A percentile compares a stretch with the other conserved stretches of the same genome.
phyloP scores from a whole-genome alignment of 2,888 invertebrate genomes.

The Drosophila maculinotata region DNA sequence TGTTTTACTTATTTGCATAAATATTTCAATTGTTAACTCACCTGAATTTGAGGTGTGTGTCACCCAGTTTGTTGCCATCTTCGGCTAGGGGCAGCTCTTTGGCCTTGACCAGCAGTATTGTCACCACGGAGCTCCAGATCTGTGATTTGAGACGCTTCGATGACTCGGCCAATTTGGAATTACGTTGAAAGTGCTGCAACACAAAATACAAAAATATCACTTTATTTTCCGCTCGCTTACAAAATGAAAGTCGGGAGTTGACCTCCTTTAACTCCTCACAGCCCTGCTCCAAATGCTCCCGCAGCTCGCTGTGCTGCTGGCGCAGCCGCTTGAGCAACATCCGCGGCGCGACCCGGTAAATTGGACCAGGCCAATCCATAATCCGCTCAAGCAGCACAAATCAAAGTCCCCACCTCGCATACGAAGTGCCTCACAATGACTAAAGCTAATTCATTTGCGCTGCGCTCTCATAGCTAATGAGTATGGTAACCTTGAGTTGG shows the following conservation, averaged over 20 bases:
- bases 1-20: no score
- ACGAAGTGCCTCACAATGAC: constrained; percentile 29
- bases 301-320: constrained; percentile 59
- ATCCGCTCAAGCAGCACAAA: constrained; percentile 30
- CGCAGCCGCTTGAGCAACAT: constrained; percentile 74
- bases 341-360: constrained; percentile 49
- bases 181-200: constrained; percentile 91
- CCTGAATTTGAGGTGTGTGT: constrained; percentile 98
- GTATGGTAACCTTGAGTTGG: constrained; percentile 24
- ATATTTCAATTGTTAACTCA: constrained; percentile 85
- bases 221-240: constrained; percentile 5
- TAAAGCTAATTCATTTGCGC: constrained; percentile 26
- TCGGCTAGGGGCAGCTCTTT: constrained; percentile 95
- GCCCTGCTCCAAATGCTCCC: constrained; percentile 66
- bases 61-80: constrained; percentile 92
- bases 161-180: constrained; percentile 91
- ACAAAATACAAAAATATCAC: constrained; percentile 1
- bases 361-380: constrained; percentile 60
- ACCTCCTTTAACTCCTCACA: constrained; percentile 75
- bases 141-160: constrained; percentile 95
- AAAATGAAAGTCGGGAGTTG: constrained; percentile 24
- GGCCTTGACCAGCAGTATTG: constrained; percentile 98
- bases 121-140: constrained; percentile 98
- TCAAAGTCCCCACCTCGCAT: constrained; percentile 11
- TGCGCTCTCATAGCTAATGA: constrained; percentile 6